phyloP scores from a whole-genome alignment of 2,113 vertebrate species.

The Blennius ocellaris region DNA sequence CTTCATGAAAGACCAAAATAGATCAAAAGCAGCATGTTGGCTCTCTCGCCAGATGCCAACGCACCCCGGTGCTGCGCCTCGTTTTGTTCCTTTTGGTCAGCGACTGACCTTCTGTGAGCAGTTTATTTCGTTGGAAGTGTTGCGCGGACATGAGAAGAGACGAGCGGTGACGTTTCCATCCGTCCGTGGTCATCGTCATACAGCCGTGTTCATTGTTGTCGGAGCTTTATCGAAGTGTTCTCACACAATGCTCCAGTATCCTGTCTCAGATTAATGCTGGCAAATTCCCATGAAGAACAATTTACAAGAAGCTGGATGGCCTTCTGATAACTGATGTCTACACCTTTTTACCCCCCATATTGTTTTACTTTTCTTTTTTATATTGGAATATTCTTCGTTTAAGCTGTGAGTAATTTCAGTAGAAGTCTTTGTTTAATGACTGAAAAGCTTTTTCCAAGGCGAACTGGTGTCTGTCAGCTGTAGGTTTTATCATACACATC shows the following conservation, averaged over 20 bases:
- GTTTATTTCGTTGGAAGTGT: conserved; percentile 1
- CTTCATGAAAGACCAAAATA: conserved; percentile 14
- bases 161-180: conserved; percentile 2
- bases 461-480: background rate
- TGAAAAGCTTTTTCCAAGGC: background rate
- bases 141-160: background rate
- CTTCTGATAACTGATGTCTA: conserved; percentile 12
- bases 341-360: background rate
- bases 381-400: conserved; percentile 5
- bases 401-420: background rate
- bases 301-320: conserved; percentile 25
- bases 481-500: conserved; percentile 3
- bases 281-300: background rate
- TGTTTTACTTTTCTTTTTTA: too few species aligned
- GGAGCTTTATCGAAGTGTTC: conserved; percentile 41
- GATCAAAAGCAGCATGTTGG: conserved; percentile 22
- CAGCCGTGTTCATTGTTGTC: conserved; percentile 11
- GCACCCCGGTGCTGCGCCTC: conserved; percentile 10
- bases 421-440: background rate
- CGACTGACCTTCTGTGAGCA: conserved; percentile 16
- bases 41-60: conserved; percentile 23
- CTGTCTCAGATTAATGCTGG: conserved; percentile 16
- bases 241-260: conserved; percentile 29
- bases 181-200: background rate
- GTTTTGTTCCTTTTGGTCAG: conserved; percentile 14